These are phyloP conservation scores for Pseudanteris insignis DNA, from an alignment of 2,888 invertebrate species.

Conservation along the genomic window DNA sequence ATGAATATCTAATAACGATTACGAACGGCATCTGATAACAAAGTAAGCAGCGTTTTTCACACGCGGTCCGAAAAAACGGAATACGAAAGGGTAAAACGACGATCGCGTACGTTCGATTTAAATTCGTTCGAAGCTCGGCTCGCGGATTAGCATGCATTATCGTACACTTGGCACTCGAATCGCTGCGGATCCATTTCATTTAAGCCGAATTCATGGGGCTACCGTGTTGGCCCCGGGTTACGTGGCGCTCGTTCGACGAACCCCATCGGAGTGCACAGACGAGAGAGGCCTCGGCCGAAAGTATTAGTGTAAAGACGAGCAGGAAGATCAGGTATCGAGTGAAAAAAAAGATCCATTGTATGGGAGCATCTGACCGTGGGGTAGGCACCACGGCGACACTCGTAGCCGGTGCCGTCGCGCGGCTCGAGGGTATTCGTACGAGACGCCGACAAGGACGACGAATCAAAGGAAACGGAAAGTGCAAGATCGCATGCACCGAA, in stretches of 20 bases:
- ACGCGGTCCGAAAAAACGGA: background rate
- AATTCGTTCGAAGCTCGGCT: conserved; percentile 34
- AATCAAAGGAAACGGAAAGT: conserved; percentile 48
- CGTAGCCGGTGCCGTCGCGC: conserved; percentile 39
- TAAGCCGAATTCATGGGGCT: conserved; percentile 66
- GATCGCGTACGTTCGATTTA: conserved; percentile 18
- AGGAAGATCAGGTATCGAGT: conserved; percentile 63
- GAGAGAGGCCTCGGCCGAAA: conserved; percentile 23
- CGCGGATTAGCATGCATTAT: conserved; percentile 65
- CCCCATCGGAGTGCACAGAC: conserved; percentile 38
- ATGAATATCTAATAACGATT: too few species aligned
- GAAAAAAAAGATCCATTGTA: conserved; percentile 60
- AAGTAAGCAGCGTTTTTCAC: conserved; percentile 5
- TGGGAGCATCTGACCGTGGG: conserved; percentile 66
- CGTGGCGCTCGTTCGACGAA: conserved; percentile 17
- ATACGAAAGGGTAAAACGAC: conserved; percentile 3
- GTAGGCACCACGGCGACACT: conserved; percentile 51
- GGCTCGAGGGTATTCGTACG: conserved; percentile 27
- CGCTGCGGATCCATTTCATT: conserved; percentile 63
- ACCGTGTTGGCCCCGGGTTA: conserved; percentile 50
- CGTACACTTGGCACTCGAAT: conserved; percentile 46
- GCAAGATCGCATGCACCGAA: conserved; percentile 48
- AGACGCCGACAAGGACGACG: conserved; percentile 38
- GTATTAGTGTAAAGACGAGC: conserved; percentile 47
- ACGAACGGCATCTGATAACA: too few species aligned